phyloP scores from a whole-genome alignment of 2,888 invertebrate species.

The Orthonevra nobilis region DNA sequence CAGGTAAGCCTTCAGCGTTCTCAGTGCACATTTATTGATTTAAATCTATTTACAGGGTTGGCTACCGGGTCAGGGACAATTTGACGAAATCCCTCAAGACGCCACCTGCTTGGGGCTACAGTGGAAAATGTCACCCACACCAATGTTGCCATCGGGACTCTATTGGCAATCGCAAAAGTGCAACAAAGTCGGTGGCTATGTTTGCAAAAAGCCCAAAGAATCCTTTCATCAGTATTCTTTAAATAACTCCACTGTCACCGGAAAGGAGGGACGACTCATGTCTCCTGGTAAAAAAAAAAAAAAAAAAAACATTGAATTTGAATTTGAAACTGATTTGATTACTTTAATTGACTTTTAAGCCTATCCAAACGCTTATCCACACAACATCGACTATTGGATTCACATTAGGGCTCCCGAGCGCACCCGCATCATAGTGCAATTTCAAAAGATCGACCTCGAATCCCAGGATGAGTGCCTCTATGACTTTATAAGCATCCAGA shows the following conservation, averaged over 20 bases:
- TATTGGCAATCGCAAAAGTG: constrained; percentile 87
- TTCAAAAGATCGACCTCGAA: constrained; percentile 87
- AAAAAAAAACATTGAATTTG: not conserved
- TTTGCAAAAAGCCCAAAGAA: constrained; percentile 82
- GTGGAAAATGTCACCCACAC: constrained; percentile 85
- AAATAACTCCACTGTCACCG: constrained; percentile 84
- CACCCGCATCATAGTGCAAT: constrained; percentile 86
- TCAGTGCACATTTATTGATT: too few species aligned
- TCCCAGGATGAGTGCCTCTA: constrained; percentile 89
- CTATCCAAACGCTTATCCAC: constrained; percentile 87
- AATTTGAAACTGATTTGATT: constrained; percentile 15
- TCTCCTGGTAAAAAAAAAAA: constrained; percentile 82
- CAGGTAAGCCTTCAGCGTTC: constrained; percentile 78
- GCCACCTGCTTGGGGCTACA: constrained; percentile 82
- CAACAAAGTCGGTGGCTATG: constrained; percentile 85
- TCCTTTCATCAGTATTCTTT: constrained; percentile 73
- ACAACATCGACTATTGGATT: constrained; percentile 86
- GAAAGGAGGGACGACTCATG: constrained; percentile 83
- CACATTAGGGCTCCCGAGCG: constrained; percentile 84
- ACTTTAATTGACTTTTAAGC: constrained; percentile 73
- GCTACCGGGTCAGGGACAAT: constrained; percentile 82
- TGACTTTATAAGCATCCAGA: constrained; percentile 86
- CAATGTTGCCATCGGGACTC: constrained; percentile 85
- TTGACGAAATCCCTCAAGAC: constrained; percentile 75
- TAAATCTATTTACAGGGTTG: constrained; percentile 83